Base-by-base conservation (phyloP, 2,797 vertebrate genomes). In the Neosalanx taihuensis region DNA sequence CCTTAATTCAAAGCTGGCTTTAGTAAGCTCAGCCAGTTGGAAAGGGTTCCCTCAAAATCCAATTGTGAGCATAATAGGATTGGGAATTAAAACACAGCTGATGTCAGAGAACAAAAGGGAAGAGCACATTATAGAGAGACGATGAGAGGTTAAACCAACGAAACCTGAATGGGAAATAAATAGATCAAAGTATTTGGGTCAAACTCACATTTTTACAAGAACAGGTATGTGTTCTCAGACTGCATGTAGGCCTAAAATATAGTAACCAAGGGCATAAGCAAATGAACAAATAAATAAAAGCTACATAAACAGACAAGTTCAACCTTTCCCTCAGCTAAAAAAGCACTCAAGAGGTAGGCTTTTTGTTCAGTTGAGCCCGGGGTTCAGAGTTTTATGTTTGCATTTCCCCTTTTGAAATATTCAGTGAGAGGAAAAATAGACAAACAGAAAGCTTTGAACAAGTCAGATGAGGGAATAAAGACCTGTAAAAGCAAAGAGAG, bases 1-100 rank as follows among this genome's bases (percentile, higher is more conserved):
- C 84, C 88, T 91, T 91, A 91, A 83, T 88, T 89, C 87, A 91
- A 92, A 91, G 87, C 91, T 88, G 87, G 90, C 90, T 81, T 93
- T 89, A 90, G 88, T 76, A 84, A 46, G 90, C 90, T 92, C 86
- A 92, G 88, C 88, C 89, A 89, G 89, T 85, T 83, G 84, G 86
- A 83, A 92, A 86, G 85, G 75, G 81, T 86, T 93, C 83, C 79
- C 33, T 83, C 77, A 82, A 90, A 92, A 93, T 91, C 92, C 92
- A 89, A 90, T 92, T 90, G 90, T 72, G 80, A 83, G 81, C 84
- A 84, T 92, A 92, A 94, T 88, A 83, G 86, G 92, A 92, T 92
- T 90, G 84, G 73, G 67, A 89, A 88, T 80, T 76, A 84, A 85
- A 89, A 83, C 59, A 49, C 80, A 83, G 86, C 85, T 80, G 71